Conservation (phyloP, 2,888 invertebrate genomes). For the Neocrepidodera transversa region DNA sequence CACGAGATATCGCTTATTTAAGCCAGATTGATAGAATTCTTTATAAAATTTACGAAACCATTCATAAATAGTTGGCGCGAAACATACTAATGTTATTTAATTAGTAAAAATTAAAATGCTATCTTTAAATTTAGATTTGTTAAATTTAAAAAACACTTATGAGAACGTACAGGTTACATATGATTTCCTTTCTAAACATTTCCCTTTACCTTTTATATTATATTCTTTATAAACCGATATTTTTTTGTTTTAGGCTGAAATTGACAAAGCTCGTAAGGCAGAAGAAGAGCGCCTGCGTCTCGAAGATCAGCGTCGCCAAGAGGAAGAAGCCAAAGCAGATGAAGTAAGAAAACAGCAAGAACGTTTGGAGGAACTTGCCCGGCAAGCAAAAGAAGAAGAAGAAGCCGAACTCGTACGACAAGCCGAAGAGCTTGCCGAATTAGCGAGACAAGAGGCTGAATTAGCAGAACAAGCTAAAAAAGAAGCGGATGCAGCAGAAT, state of each 20-base stretch:
- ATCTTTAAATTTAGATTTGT: too few relatives aligned
- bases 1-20: too few relatives aligned
- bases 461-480: constrained; percentile 66
- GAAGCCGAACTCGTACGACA: constrained; percentile 74
- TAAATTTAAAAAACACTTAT: too few relatives aligned
- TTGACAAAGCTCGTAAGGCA: constrained; percentile 63
- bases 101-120: too few relatives aligned
- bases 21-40: too few relatives aligned
- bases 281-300: constrained; percentile 63
- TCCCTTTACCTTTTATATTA: too few relatives aligned
- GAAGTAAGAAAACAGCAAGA: constrained; percentile 62
- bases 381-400: constrained; percentile 69
- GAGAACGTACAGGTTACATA: too few relatives aligned
- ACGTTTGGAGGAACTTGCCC: constrained; percentile 67
- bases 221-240: too few relatives aligned
- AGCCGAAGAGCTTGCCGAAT: constrained; percentile 60
- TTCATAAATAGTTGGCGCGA: too few relatives aligned
- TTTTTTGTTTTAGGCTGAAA: constrained; percentile 64
- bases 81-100: too few relatives aligned
- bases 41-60: too few relatives aligned
- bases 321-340: constrained; percentile 57
- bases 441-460: constrained; percentile 69
- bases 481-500: constrained; percentile 65
- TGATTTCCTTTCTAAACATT: too few relatives aligned
- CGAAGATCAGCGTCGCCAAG: constrained; percentile 62